Conservation (phyloP, 1,140 invertebrate species). For the Hestina assimilis region DNA sequence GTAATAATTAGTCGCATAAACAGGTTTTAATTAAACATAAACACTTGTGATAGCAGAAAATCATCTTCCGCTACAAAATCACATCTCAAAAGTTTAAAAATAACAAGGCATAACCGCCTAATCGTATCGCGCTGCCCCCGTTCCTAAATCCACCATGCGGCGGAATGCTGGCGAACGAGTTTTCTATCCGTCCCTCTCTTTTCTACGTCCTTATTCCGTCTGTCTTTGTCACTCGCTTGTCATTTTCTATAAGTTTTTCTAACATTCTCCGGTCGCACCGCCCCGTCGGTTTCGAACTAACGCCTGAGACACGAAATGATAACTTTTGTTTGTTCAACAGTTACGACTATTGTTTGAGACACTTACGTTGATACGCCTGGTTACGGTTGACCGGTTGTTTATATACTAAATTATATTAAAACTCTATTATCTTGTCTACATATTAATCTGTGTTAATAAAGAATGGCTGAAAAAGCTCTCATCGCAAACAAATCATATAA, state of each 20-base stretch:
- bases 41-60: conserved; percentile 27
- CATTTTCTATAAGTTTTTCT: conserved; percentile 79
- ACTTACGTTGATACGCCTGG: conserved; percentile 63
- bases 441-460: conserved; percentile 24
- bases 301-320: conserved; percentile 59
- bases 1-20: too few species aligned
- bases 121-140: conserved; percentile 74
- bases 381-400: conserved; percentile 55
- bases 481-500: conserved; percentile 2
- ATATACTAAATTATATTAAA: conserved; percentile 59
- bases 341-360: conserved; percentile 70
- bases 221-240: conserved; percentile 71
- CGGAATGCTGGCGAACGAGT: conserved; percentile 75
- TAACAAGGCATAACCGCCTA: conserved; percentile 73
- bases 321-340: conserved; percentile 71
- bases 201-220: conserved; percentile 54
- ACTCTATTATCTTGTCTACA: conserved; percentile 46
- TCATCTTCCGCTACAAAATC: conserved; percentile 39
- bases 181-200: conserved; percentile 68
- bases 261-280: conserved; percentile 67
- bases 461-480: too few species aligned
- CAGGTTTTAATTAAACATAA: conserved; percentile 16
- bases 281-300: conserved; percentile 68
- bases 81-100: conserved; percentile 60
- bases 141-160: conserved; percentile 76